phyloP scores from a whole-genome alignment of 2,888 invertebrate species.

The Oegoconia quadripuncta region DNA sequence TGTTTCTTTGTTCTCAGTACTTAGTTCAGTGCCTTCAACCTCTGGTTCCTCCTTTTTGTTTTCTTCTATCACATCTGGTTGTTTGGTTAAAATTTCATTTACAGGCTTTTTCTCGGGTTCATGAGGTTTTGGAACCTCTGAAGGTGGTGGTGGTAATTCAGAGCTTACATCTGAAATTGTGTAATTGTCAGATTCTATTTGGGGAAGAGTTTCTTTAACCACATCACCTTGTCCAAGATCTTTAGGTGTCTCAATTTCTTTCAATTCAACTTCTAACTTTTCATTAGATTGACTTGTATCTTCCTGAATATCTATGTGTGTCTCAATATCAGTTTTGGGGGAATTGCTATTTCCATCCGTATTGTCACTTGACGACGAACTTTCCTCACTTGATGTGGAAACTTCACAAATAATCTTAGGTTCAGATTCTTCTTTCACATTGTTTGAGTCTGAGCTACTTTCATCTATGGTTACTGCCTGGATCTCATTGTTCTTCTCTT shows the following conservation, averaged over 20 bases:
- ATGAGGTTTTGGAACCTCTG: constrained; percentile 24
- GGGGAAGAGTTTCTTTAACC: constrained; percentile 30
- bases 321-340: constrained; percentile 54
- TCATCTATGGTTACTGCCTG: constrained; percentile 46
- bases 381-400: constrained; percentile 66
- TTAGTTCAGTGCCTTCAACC: constrained; percentile 26
- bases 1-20: constrained; percentile 15
- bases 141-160: constrained; percentile 45
- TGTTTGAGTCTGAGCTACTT: constrained; percentile 60
- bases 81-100: too few relatives aligned
- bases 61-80: constrained; percentile 12
- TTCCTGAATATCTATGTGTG: constrained; percentile 43
- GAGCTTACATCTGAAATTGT: constrained; percentile 67
- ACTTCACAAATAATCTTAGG: constrained; percentile 56
- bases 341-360: constrained; percentile 70
- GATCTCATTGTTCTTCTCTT: constrained; percentile 35
- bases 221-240: constrained; percentile 24
- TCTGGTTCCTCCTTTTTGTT: constrained; percentile 27
- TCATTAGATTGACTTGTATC: constrained; percentile 43
- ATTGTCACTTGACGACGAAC: constrained; percentile 69
- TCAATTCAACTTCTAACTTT: constrained; percentile 29
- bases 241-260: constrained; percentile 22
- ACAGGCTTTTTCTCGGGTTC: constrained; percentile 13
- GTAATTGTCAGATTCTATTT: constrained; percentile 55
- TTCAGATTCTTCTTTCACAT: constrained; percentile 53